Evolutionary conservation across 1,140 invertebrate genomes (phyloP).

Genomic region (Halyomorpha halys): DNA sequence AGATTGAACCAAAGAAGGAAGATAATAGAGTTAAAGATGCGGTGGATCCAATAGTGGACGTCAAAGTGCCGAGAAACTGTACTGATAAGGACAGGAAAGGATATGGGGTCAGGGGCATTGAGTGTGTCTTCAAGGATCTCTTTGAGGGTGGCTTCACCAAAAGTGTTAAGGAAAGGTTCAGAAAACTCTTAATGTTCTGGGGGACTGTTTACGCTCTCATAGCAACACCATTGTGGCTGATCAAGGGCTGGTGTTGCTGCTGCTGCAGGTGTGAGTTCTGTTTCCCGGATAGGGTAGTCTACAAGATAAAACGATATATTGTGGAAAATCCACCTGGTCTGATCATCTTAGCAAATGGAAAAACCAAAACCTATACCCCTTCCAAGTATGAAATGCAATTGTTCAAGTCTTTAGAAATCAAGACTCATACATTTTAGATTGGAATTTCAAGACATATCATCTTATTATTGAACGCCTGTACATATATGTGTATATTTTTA

Average conservation of each 20-base stretch:
- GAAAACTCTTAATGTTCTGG: not conserved
- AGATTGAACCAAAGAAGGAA: not conserved
- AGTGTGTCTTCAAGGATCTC: not conserved
- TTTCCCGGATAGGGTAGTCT: not conserved
- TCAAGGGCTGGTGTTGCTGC: constrained; percentile 14
- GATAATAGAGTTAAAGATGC: constrained; percentile 3
- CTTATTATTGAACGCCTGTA: too few species aligned
- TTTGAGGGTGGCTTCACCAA: not conserved
- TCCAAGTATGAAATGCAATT: not conserved
- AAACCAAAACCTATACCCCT: not conserved
- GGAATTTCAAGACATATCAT: too few species aligned
- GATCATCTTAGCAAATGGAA: not conserved
- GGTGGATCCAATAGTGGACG: not conserved
- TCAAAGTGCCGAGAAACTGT: constrained; percentile 4
- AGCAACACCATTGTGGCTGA: constrained; percentile 1
- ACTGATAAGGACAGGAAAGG: constrained; percentile 2
- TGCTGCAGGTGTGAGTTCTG: constrained; percentile 10
- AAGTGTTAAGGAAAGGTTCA: not conserved
- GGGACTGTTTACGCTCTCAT: not conserved
- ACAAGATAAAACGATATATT: not conserved
- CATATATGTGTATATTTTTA: too few species aligned
- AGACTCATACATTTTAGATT: too few species aligned
- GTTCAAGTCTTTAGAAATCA: not conserved
- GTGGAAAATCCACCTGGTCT: constrained; percentile 4
- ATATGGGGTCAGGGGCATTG: not conserved